Evolutionary conservation across 2,888 invertebrate species (phyloP).

Genomic region (Tillus elongatus): DNA sequence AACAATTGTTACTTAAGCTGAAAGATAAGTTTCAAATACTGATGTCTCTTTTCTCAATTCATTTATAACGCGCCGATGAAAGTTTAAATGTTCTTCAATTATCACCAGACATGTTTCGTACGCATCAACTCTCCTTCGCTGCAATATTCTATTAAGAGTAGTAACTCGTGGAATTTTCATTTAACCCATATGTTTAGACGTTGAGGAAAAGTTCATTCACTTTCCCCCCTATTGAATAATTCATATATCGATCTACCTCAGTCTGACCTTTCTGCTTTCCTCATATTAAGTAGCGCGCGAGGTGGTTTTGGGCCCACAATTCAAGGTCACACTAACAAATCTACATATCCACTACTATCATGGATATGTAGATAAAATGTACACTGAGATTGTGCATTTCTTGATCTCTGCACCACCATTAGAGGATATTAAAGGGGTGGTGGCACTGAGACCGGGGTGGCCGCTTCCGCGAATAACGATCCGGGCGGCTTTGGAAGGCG

Average conservation of each 20-base stretch:
- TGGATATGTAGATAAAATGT: no score
- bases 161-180: constrained; percentile 27
- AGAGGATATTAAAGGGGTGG: constrained; percentile 37
- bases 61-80: no score
- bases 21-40: no score
- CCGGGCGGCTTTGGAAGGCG: constrained; percentile 34
- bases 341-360: no score
- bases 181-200: constrained; percentile 39
- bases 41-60: no score
- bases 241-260: constrained; percentile 43
- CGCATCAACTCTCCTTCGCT: no score
- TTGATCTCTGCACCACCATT: constrained; percentile 35
- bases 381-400: no score
- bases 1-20: no score
- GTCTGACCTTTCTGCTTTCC: constrained; percentile 43
- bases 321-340: constrained; percentile 28
- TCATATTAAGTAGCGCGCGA: constrained; percentile 41
- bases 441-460: constrained; percentile 38
- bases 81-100: no score
- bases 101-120: no score
- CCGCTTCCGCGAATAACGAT: constrained; percentile 43
- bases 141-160: no score
- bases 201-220: constrained; percentile 42
- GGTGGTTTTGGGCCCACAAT: constrained; percentile 28
- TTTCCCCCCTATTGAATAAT: constrained; percentile 45